Conservation (phyloP, 35 echinoderm and acorn worm species). For the Diadema setosum region DNA sequence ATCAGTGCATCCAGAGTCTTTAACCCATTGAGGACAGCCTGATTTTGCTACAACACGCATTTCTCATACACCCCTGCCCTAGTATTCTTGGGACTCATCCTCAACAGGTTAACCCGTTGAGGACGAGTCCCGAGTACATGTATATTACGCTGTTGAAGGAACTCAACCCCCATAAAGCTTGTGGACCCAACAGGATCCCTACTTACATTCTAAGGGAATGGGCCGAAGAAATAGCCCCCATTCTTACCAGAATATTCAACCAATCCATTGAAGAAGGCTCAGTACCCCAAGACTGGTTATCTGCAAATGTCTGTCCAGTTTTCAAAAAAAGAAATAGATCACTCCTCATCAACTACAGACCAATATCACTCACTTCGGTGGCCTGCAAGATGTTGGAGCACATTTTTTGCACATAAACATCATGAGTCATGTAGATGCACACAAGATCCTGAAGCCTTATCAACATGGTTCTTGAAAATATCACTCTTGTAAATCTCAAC, state of each 20-base stretch:
- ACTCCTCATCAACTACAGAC: slow-evolving; percentile 24
- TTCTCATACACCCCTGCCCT: too few species aligned
- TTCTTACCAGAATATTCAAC: slow-evolving; percentile 1
- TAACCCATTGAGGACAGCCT: too few species aligned
- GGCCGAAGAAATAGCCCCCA: background rate
- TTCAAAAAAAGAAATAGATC: slow-evolving; percentile 35
- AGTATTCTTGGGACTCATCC: too few species aligned
- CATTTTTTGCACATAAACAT: slow-evolving; percentile 18
- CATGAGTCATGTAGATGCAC: slow-evolving; percentile 6
- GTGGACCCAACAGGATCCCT: background rate
- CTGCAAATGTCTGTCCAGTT: slow-evolving; percentile 43
- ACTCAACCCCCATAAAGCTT: slow-evolving; percentile 13
- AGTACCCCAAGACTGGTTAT: slow-evolving; percentile 14
- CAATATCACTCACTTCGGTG: slow-evolving; percentile 31
- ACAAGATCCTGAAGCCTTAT: background rate
- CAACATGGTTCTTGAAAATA: slow-evolving; percentile 24
- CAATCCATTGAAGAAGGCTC: slow-evolving; percentile 4
- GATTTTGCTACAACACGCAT: too few species aligned
- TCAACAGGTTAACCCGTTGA: too few species aligned
- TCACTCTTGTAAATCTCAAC: slow-evolving; percentile 28
- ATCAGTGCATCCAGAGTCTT: background rate
- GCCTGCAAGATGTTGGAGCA: slow-evolving; percentile 40
- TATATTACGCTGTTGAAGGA: too few species aligned
- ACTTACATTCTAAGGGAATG: background rate
- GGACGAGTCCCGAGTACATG: too few species aligned